Conservation (phyloP, 2,888 invertebrate species). For the Zygogramma bicolorata region DNA sequence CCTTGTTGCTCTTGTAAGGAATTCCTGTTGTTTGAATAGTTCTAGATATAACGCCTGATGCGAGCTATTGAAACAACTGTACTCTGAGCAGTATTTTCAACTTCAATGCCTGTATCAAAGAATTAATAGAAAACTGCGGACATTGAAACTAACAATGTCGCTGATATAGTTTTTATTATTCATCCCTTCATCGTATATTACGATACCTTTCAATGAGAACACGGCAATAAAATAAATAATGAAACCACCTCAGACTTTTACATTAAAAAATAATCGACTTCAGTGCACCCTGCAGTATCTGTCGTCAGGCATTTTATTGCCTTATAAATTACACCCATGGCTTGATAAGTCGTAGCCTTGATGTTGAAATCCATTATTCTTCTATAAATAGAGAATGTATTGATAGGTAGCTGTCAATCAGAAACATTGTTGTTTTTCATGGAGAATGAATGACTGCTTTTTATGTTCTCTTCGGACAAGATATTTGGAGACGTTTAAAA, state of each 20-base stretch:
- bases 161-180: background rate
- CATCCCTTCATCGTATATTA: background rate
- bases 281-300: background rate
- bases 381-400: background rate
- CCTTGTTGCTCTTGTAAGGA: too few species aligned
- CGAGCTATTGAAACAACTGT: too few species aligned
- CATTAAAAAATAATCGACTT: background rate
- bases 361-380: conserved; percentile 7
- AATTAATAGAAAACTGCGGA: background rate
- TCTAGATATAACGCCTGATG: too few species aligned
- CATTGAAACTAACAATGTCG: background rate
- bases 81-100: too few species aligned
- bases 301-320: conserved; percentile 19
- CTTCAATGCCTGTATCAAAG: too few species aligned
- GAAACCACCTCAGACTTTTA: background rate
- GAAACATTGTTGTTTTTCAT: background rate
- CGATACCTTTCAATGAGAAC: background rate
- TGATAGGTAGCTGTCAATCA: conserved; percentile 27
- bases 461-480: too few species aligned
- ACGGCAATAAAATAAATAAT: background rate
- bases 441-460: too few species aligned
- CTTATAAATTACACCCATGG: conserved; percentile 19
- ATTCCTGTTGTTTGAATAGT: too few species aligned
- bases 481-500: too few species aligned
- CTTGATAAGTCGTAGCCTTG: conserved; percentile 25